A percentile compares a stretch with the other conserved stretches of the same genome.
phyloP scores from a whole-genome alignment of 2,888 invertebrate genomes.

The Mythimna pallens region DNA sequence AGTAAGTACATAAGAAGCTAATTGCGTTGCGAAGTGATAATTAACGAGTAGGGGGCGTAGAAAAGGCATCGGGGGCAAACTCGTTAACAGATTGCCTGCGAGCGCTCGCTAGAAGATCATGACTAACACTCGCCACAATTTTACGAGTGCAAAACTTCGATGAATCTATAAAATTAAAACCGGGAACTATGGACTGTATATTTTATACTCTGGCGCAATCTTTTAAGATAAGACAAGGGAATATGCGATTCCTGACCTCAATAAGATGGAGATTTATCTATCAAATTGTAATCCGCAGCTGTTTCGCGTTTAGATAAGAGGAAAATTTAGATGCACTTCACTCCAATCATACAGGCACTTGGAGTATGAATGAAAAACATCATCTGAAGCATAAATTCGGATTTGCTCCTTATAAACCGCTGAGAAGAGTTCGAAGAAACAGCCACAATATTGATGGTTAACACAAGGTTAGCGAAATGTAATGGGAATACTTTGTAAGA shows the following conservation, averaged over 20 bases:
- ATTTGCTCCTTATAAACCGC: neutral
- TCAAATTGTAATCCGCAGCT: constrained; percentile 34
- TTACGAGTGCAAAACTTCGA: constrained; percentile 77
- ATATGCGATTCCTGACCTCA: constrained; percentile 30
- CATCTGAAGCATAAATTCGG: neutral
- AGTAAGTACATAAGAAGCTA: constrained; percentile 65
- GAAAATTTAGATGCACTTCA: constrained; percentile 35
- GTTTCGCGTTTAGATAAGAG: constrained; percentile 41
- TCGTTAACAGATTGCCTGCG: constrained; percentile 80
- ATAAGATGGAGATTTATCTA: constrained; percentile 33
- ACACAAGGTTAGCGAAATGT: too few relatives aligned
- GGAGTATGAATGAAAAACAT: constrained; percentile 1
- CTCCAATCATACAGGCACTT: constrained; percentile 8
- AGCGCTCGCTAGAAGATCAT: constrained; percentile 65
- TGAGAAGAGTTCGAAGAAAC: neutral
- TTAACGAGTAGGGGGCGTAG: constrained; percentile 81
- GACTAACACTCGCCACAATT: constrained; percentile 76
- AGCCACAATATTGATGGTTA: neutral
- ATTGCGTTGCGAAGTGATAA: constrained; percentile 80
- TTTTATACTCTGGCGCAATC: constrained; percentile 40
- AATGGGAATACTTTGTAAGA: too few relatives aligned
- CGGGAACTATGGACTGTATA: constrained; percentile 72
- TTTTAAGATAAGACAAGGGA: constrained; percentile 32
- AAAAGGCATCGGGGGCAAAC: constrained; percentile 72
- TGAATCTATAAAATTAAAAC: constrained; percentile 79